Conservation (phyloP, 2,888 invertebrate species). For the Acanthoscelides obtectus region DNA sequence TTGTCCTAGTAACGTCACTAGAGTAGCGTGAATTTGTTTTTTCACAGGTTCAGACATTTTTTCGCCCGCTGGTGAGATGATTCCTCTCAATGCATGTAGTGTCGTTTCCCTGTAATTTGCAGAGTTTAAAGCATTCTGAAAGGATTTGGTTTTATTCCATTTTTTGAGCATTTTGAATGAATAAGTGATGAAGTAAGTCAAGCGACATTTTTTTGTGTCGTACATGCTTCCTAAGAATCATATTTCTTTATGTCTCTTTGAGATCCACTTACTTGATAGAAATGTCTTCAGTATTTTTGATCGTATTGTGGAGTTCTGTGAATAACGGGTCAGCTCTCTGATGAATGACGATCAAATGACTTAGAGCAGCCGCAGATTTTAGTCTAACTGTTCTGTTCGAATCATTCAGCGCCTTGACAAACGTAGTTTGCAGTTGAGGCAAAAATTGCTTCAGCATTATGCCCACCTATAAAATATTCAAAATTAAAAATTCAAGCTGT, state of each 20-base stretch:
- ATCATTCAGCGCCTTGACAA: constrained; percentile 92
- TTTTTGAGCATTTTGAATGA: too few relatives aligned
- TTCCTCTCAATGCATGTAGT: constrained; percentile 83
- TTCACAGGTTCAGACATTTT: constrained; percentile 82
- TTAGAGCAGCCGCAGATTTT: constrained; percentile 83
- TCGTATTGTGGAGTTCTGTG: constrained; percentile 82
- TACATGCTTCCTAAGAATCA: too few relatives aligned
- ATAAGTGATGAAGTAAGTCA: too few relatives aligned
- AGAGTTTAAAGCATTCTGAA: not conserved
- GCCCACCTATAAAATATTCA: constrained; percentile 65
- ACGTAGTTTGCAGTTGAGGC: constrained; percentile 97
- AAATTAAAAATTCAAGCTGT: too few relatives aligned
- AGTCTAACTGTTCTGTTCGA: constrained; percentile 81
- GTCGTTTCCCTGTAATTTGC: constrained; percentile 73
- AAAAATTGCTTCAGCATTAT: constrained; percentile 94
- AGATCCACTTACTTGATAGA: constrained; percentile 51
- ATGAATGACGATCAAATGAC: constrained; percentile 86
- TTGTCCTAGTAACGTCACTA: constrained; percentile 64
- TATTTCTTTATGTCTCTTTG: too few relatives aligned
- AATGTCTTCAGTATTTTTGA: constrained; percentile 80
- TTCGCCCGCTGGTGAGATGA: constrained; percentile 78
- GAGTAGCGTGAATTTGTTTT: constrained; percentile 65
- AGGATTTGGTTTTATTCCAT: too few relatives aligned
- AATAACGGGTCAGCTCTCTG: constrained; percentile 93
- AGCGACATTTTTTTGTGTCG: too few relatives aligned